These are phyloP conservation scores for Loxodonta africana DNA, from an alignment of 2,113 vertebrate genomes.

Conservation along the genomic window DNA sequence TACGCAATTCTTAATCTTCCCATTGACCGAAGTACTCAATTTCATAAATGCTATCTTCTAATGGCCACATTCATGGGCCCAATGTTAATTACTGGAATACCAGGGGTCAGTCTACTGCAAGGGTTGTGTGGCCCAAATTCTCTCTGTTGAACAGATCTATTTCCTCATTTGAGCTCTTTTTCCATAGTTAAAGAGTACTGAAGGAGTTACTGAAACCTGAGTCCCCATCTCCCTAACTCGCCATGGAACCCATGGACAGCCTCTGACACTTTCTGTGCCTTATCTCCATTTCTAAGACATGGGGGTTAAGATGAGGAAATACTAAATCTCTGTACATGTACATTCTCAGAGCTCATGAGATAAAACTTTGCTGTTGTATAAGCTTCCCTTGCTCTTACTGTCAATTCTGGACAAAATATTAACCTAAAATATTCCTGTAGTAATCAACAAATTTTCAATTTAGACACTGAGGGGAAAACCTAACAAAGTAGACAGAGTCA, in stretches of 20 bases:
- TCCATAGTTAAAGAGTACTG: not conserved
- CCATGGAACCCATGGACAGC: not conserved
- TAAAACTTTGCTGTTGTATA: not conserved
- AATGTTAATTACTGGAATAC: not conserved
- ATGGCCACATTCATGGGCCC: not conserved
- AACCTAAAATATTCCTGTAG: not conserved
- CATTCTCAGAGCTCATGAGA: not conserved
- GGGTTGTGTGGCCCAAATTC: not conserved
- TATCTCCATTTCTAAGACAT: not conserved
- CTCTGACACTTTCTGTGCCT: not conserved
- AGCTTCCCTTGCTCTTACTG: not conserved
- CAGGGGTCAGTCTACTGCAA: not conserved
- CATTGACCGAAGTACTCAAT: not conserved
- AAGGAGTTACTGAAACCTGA: not conserved
- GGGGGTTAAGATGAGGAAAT: not conserved
- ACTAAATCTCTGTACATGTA: not conserved
- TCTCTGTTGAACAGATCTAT: not conserved
- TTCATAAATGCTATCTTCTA: not conserved
- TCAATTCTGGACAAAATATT: not conserved
- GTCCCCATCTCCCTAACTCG: not conserved
- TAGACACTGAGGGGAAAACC: not conserved
- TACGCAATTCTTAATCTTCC: not conserved
- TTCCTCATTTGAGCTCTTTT: not conserved
- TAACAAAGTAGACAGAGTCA: not conserved
- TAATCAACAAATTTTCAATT: not conserved